Evolutionary conservation across 1,140 invertebrate genomes (phyloP), one percentile per base, ranked within the genome.

Genomic region (Pomacea maculata): DNA sequence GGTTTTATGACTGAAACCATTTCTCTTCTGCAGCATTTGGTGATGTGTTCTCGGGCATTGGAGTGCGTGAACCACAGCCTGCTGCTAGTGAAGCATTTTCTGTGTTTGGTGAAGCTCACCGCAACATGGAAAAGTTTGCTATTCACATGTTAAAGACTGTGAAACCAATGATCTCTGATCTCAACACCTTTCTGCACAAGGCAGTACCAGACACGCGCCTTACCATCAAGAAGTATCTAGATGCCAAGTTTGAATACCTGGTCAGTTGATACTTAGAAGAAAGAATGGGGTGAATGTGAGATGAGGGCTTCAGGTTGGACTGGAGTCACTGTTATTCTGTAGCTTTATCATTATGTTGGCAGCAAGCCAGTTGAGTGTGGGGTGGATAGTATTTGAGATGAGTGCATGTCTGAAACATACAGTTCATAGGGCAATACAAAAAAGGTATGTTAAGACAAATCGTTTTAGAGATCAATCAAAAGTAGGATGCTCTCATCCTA

Each of bases 221-320:
- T 57, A 99, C 98, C 0, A 98, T 99, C 61, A 96, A 96, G 86
- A 99, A 99, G 89, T 99, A 99, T 91, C 96, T 92, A 54, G 97
- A 99, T 92, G 95, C 96, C 1, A 99, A 99, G 92, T 99, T 99
- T 92, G 98, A 99, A 90, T 99, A 99, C 92, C 92, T 99, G 29
- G 93, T 93, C 87, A 89, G 89, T 90, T 75, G 29, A 34, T 52
- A n/a, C 52, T 76, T 61, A 61, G 57, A 1, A 61, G 8, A 61
- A 8, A 1, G 34, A 45, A 6, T 6, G 6, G 34, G 34, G 34
- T 45, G 34, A 45, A 45, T 45, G 34, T 45, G 34, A 45, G 34
- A 45, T 45, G 34, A 45, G 34, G 34, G 34, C 6, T 4, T 4
- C 2, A 6, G 34, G 34, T 45, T 45, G 34, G 3, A 45, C 34